phyloP scores from a whole-genome alignment of 2,113 vertebrate species.

The Xyliphius kryptos region DNA sequence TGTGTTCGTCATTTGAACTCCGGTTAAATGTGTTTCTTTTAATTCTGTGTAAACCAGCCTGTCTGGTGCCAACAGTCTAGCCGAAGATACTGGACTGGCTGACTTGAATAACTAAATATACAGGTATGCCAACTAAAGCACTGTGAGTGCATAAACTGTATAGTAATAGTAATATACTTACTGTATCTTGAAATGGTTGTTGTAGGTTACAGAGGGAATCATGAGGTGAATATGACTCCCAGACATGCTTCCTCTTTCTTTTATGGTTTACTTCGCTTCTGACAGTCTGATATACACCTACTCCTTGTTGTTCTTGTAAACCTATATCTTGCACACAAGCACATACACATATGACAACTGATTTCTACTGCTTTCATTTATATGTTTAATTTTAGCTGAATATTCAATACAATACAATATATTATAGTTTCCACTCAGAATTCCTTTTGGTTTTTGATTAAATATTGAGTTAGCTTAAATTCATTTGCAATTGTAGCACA shows the following conservation, averaged over 20 bases:
- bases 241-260: slow-evolving; percentile 3
- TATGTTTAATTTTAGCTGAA: no score
- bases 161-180: neutral
- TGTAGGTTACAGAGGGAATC: slow-evolving; percentile 5
- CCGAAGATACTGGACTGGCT: no score
- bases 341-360: neutral
- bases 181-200: slow-evolving; percentile 7
- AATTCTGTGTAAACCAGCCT: no score
- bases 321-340: slow-evolving; percentile 10
- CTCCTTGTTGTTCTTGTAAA: neutral
- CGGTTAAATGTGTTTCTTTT: no score
- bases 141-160: neutral
- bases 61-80: no score
- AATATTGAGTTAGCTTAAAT: no score
- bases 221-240: neutral
- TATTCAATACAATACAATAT: no score
- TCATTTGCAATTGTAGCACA: no score
- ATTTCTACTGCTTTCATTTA: neutral
- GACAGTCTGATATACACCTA: neutral
- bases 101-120: neutral
- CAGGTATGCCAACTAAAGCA: neutral
- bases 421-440: no score
- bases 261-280: neutral
- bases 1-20: no score
- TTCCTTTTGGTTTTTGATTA: no score